Conservation (phyloP, 1,140 invertebrate genomes). For the Alviniconcha marisindica region DNA sequence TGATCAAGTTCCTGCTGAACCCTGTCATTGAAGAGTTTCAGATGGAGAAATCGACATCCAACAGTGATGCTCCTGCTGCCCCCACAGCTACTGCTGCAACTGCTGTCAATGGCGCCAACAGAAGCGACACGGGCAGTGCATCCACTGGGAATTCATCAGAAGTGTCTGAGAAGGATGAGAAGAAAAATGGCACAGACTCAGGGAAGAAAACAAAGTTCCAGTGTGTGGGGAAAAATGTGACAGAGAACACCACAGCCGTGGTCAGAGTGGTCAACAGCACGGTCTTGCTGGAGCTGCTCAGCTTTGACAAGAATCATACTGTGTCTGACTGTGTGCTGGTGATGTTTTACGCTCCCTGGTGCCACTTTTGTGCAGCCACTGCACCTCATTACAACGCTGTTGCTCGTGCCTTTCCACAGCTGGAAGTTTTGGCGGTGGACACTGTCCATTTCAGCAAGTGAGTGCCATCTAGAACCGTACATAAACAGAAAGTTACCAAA, state of each 20-base stretch:
- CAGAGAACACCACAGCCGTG: slow-evolving; percentile 57
- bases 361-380: slow-evolving; percentile 91
- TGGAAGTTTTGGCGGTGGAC: slow-evolving; percentile 93
- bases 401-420: slow-evolving; percentile 87
- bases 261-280: slow-evolving; percentile 71
- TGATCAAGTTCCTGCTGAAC: slow-evolving; percentile 55
- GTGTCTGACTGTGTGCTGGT: slow-evolving; percentile 83
- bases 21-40: slow-evolving; percentile 62
- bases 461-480: too few relatives aligned
- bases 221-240: slow-evolving; percentile 67
- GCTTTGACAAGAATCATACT: slow-evolving; percentile 77
- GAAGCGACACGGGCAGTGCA: not conserved
- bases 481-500: too few relatives aligned
- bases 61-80: not conserved
- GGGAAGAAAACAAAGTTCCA: slow-evolving; percentile 68
- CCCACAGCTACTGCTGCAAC: not conserved
- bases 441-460: slow-evolving; percentile 88
- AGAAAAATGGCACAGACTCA: slow-evolving; percentile 58
- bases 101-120: not conserved
- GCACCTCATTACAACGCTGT: slow-evolving; percentile 94
- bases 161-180: slow-evolving; percentile 45
- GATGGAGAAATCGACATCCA: slow-evolving; percentile 39
- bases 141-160: slow-evolving; percentile 12
- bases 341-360: slow-evolving; percentile 92
- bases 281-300: slow-evolving; percentile 77